Evolutionary conservation across 2,797 vertebrate species (phyloP), one percentile per base, ranked within the genome.

Genomic region (Limosa lapponica): DNA sequence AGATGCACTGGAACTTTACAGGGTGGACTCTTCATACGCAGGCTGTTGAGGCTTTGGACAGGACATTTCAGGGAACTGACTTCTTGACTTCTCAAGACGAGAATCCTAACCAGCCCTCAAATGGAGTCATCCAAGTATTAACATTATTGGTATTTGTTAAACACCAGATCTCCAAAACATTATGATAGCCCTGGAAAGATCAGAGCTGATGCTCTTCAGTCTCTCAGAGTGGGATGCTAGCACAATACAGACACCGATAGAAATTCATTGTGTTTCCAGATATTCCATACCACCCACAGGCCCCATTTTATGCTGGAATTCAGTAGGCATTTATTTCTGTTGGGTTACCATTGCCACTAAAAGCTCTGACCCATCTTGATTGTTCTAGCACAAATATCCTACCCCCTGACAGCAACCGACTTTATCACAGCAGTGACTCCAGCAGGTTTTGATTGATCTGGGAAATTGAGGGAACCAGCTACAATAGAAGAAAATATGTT

Each of bases 401-500:
- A 85, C 75, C 54, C 80, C 48, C 87, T 93, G 75, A 93, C 55
- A 91, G 58, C 79, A 52, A 83, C 8, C 0, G 4, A 78, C 64
- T 96, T 96, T 82, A 92, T 90, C 89, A 82, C 87, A 93, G 75
- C 75, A 91, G 69, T 81, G 74, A 74, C 52, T 94, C 92, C 89
- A 93, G 49, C 48, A 95, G 72, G 72, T 87, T 94, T 71, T 96
- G 54, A 94, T 94, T 89, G 89, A 96, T 94, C 94, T 94, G 85
- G 97, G 83, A 84, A 96, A 98, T 62, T 95, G 37, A 96, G 95
- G 85, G 92, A 97, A 96, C 92, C 74, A 95, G 94, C 62, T 96
- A 97, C 95, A 98, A 97, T 92, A 96, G 91, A 94, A 97, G 65
- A 96, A 92, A 97, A 96, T 96, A 96, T 1, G 27, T 83, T 93